Conservation (phyloP, 2,113 vertebrate species). For the Nycticebus coucang region DNA sequence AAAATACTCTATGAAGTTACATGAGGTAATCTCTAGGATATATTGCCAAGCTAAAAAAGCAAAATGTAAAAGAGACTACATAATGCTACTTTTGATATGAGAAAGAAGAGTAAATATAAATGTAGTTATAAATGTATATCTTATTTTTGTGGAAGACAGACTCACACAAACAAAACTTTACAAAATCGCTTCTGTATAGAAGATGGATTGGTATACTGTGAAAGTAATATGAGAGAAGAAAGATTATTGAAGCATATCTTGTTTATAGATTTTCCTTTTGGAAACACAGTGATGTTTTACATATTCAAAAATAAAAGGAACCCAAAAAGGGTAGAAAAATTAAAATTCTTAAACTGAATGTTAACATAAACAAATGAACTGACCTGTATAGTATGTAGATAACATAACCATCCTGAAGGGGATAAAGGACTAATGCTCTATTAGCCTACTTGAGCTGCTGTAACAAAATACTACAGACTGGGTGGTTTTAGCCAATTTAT, state of each 20-base stretch:
- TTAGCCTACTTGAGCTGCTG: not conserved
- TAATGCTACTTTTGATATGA: conserved; percentile 6
- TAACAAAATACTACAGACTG: not conserved
- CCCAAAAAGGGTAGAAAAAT: not conserved
- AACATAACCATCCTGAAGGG: not conserved
- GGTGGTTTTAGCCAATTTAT: not conserved
- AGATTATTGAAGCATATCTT: not conserved
- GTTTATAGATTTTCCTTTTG: not conserved
- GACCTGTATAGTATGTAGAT: not conserved
- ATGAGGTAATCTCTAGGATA: not conserved
- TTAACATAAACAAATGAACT: not conserved
- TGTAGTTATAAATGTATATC: not conserved
- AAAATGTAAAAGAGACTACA: conserved; percentile 8
- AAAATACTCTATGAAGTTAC: conserved; percentile 2
- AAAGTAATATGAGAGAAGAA: not conserved
- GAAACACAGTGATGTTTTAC: not conserved
- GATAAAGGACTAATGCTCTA: not conserved
- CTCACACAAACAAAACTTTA: conserved; percentile 2
- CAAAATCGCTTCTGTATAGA: not conserved
- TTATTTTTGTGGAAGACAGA: conserved; percentile 22
- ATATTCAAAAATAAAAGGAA: conserved; percentile 39
- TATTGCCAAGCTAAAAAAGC: not conserved
- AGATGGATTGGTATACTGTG: not conserved
- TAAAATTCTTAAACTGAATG: not conserved
- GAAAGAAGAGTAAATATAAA: conserved; percentile 6